These are phyloP conservation scores for Tricholauxania praeusta DNA, from an alignment of 2,888 invertebrate genomes.

Conservation along the genomic window DNA sequence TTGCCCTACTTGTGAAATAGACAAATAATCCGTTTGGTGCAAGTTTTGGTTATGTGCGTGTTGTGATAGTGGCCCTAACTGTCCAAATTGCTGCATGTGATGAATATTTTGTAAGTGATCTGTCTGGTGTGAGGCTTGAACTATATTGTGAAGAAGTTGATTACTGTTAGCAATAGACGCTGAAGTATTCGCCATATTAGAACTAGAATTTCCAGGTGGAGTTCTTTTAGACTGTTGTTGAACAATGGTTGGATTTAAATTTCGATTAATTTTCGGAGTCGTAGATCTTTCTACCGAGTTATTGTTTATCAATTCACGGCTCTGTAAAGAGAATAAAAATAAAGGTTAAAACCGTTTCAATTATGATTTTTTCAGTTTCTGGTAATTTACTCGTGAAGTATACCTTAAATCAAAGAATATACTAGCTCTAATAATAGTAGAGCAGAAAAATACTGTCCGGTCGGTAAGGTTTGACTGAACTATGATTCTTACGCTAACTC, in stretches of 20 bases:
- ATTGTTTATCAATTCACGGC: conserved; percentile 54
- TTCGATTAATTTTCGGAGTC: conserved; percentile 65
- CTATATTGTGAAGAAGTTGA: conserved; percentile 32
- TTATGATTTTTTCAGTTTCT: too few species aligned
- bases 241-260: conserved; percentile 51
- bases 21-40: conserved; percentile 66
- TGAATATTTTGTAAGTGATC: conserved; percentile 61
- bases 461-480: too few species aligned
- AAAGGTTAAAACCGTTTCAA: background rate
- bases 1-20: conserved; percentile 71
- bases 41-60: conserved; percentile 67
- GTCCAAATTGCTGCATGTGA: conserved; percentile 54
- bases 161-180: conserved; percentile 56
- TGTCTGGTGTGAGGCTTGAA: conserved; percentile 62
- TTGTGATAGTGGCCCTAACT: conserved; percentile 48
- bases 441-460: too few species aligned
- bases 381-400: too few species aligned
- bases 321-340: conserved; percentile 44
- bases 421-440: background rate
- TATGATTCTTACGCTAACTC: background rate
- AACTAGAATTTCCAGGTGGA: conserved; percentile 53
- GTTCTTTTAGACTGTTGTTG: conserved; percentile 63
- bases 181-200: conserved; percentile 54
- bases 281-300: conserved; percentile 62
- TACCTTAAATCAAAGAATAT: too few species aligned